phyloP scores from a whole-genome alignment of 2,888 invertebrate genomes.

The Chrysina gloriosa region DNA sequence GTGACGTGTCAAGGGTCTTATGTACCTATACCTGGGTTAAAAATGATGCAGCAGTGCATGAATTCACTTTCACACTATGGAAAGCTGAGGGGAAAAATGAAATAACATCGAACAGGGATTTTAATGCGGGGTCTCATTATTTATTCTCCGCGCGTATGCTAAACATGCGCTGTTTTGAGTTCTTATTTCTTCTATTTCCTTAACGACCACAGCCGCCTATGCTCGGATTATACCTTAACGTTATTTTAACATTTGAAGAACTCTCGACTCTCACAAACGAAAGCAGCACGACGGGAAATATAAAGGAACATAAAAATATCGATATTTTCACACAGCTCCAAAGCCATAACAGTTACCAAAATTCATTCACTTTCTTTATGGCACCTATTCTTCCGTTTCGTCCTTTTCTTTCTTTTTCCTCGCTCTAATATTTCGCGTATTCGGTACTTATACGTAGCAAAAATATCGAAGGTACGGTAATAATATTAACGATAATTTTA shows the following conservation, averaged over 20 bases:
- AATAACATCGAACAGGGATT: slow-evolving; percentile 34
- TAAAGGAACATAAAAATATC: slow-evolving; percentile 29
- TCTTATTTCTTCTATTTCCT: slow-evolving; percentile 43
- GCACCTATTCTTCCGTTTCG: background rate
- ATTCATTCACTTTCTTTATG: slow-evolving; percentile 29
- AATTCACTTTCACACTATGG: background rate
- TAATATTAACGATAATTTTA: background rate
- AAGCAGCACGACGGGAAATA: slow-evolving; percentile 25
- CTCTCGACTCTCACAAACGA: slow-evolving; percentile 6
- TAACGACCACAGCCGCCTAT: slow-evolving; percentile 37
- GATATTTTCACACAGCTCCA: slow-evolving; percentile 27
- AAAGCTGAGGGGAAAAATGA: slow-evolving; percentile 6
- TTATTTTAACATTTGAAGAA: slow-evolving; percentile 41
- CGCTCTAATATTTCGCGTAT: slow-evolving; percentile 15
- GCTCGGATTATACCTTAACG: slow-evolving; percentile 36
- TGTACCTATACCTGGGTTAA: too few relatives aligned
- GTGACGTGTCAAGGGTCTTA: too few relatives aligned
- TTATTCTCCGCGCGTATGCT: slow-evolving; percentile 42
- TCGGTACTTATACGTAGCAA: slow-evolving; percentile 8
- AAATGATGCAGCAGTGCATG: too few relatives aligned
- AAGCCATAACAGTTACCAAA: slow-evolving; percentile 30
- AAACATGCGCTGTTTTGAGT: slow-evolving; percentile 43
- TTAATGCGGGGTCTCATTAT: slow-evolving; percentile 44
- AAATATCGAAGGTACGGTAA: slow-evolving; percentile 19
- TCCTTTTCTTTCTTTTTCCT: slow-evolving; percentile 10